These are phyloP conservation scores for Ostrea denselamellosa DNA, from an alignment of 1,140 invertebrate species.

Conservation along the genomic window DNA sequence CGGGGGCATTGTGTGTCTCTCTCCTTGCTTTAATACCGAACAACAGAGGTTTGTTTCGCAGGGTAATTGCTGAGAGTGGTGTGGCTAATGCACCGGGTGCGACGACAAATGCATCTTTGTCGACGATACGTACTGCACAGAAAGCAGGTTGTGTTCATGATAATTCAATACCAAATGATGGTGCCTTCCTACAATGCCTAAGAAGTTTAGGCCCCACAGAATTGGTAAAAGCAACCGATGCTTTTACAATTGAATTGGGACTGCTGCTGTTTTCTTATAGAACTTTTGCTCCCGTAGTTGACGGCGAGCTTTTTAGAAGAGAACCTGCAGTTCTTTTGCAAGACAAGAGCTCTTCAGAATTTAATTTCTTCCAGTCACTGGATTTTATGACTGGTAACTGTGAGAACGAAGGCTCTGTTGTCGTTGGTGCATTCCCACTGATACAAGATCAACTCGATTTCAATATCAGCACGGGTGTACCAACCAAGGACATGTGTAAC, in stretches of 20 bases:
- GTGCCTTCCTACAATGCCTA: constrained; percentile 42
- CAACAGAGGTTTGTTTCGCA: constrained; percentile 89
- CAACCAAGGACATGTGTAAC: neutral
- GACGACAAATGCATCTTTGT: constrained; percentile 87
- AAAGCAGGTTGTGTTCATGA: neutral
- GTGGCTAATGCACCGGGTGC: constrained; percentile 82
- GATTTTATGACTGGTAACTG: constrained; percentile 43
- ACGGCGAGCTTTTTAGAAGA: constrained; percentile 41
- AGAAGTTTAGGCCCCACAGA: neutral
- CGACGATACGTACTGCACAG: neutral
- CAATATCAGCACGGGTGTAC: neutral
- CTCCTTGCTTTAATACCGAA: constrained; percentile 92
- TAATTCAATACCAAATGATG: neutral
- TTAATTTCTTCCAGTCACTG: constrained; percentile 41
- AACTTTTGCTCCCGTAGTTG: constrained; percentile 19
- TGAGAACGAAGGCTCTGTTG: constrained; percentile 39
- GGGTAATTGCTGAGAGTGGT: constrained; percentile 83
- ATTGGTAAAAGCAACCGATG: neutral
- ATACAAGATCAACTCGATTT: neutral
- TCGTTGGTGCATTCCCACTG: neutral
- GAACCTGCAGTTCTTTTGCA: neutral
- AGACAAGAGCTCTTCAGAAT: neutral
- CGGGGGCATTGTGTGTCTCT: constrained; percentile 78
- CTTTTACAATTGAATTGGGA: neutral
- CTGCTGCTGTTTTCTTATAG: neutral